Evolutionary conservation across 2,797 vertebrate species (phyloP), one percentile per base, ranked within the genome.

Genomic region (Tiaroga cobitis): DNA sequence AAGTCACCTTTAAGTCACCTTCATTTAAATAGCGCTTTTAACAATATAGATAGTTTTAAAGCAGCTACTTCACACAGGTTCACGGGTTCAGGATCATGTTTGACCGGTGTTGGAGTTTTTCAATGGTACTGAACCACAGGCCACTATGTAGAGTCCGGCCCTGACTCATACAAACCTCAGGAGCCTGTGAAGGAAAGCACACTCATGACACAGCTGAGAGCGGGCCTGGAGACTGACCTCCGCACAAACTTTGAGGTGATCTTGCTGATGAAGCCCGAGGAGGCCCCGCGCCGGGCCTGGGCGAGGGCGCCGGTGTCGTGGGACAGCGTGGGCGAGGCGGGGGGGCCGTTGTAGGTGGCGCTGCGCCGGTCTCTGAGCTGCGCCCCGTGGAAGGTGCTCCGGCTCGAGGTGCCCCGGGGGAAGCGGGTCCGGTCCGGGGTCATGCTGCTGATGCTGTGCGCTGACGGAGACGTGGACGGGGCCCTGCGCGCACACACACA

Each of bases 161-260:
- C 43, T 21, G 26, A 24, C 72, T 74, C 46, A 51, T 51, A 74
- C 29, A 75, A 54, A 34, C 46, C 73, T 34, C 73, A 13, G 46
- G 46, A 75, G 46, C 11, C 46, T 73, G 39, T 26, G 43, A 26
- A 46, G n/a, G 39, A 9, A 26, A 16, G 5, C 68, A 41, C 37
- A 41, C 6, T 70, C 68, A 70, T 8, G 37, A 10, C 68, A 70
- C 21, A n/a, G 41, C 11, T 37, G 37, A 37, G 37, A 37, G 37
- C 37, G n/a, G 46, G 13, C 74, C 8, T 67, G 26, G 39, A 91
- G 39, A 91, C 97, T 95, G 91, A 99, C 98, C 98, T 99, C 95
- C 98, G 98, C 8, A 96, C 97, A 82, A 99, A 99, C 93, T 98
- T 98, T 91, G 98, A 99, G 74, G 98, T 98, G 93, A 99, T 97